phyloP scores from a whole-genome alignment of 2,113 vertebrate species.

The Pristiophorus japonicus region DNA sequence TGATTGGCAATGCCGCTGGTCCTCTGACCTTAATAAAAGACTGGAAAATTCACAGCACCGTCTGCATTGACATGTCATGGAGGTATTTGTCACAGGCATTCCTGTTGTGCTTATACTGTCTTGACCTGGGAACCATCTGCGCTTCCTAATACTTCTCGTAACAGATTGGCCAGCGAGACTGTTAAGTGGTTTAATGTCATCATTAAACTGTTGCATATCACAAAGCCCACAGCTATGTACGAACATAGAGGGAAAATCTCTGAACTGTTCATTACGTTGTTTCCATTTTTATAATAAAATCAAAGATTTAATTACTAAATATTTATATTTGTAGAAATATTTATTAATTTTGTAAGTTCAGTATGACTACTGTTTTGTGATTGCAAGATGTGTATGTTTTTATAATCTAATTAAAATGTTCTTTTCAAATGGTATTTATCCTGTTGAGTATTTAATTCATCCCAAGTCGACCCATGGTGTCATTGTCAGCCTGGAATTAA shows the following conservation, averaged over 20 bases:
- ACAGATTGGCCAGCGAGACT: not conserved
- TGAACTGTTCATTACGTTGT: not conserved
- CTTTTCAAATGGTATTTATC: not conserved
- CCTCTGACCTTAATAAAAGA: not conserved
- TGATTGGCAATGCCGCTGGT: not conserved
- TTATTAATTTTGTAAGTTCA: slow-evolving; percentile 11
- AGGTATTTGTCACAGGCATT: too few relatives aligned
- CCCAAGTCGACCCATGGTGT: not conserved
- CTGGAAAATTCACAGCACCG: not conserved
- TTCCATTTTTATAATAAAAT: not conserved
- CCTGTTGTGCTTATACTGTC: too few relatives aligned
- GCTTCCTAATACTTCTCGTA: not conserved
- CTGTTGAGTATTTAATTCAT: not conserved
- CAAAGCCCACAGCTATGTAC: not conserved
- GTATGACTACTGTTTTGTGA: not conserved
- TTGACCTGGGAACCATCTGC: not conserved
- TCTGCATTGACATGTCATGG: not conserved
- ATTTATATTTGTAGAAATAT: not conserved
- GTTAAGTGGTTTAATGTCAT: not conserved
- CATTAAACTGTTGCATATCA: not conserved
- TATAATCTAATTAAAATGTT: slow-evolving; percentile 19
- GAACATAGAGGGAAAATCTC: not conserved
- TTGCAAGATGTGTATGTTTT: not conserved
- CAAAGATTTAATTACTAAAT: not conserved
- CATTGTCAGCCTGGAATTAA: not conserved